phyloP scores from a whole-genome alignment of 2,888 invertebrate species.

The Conchocele bisecta region DNA sequence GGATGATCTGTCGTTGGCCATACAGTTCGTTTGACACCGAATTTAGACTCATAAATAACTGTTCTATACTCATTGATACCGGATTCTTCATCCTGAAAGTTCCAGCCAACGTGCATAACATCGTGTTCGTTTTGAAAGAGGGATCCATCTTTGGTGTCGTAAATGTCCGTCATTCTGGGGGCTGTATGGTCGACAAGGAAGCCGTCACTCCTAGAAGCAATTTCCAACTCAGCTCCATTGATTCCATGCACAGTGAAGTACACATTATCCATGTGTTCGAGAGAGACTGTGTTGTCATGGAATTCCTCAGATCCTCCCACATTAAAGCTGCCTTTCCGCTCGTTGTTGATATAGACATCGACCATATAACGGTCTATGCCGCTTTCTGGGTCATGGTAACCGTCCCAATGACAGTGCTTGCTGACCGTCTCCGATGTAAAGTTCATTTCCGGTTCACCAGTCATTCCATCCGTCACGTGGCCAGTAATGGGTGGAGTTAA shows the following conservation, averaged over 20 bases:
- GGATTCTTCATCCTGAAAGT: slow-evolving; percentile 63
- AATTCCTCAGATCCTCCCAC: slow-evolving; percentile 23
- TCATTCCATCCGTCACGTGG: slow-evolving; percentile 38
- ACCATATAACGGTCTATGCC: slow-evolving; percentile 46
- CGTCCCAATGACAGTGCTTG: slow-evolving; percentile 28
- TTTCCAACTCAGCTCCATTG: slow-evolving; percentile 55
- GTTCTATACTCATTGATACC: slow-evolving; percentile 62
- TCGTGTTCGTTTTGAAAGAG: slow-evolving; percentile 51
- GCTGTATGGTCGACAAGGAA: slow-evolving; percentile 61
- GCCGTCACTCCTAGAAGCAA: slow-evolving; percentile 42
- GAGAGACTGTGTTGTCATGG: slow-evolving; percentile 55
- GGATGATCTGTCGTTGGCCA: slow-evolving; percentile 44
- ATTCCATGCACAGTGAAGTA: slow-evolving; percentile 46
- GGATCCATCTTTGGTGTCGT: slow-evolving; percentile 29
- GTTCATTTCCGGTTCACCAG: neutral
- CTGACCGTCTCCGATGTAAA: slow-evolving; percentile 48
- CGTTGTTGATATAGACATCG: slow-evolving; percentile 50
- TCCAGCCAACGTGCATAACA: slow-evolving; percentile 53
- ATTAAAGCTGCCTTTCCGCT: slow-evolving; percentile 30
- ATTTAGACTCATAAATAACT: slow-evolving; percentile 50
- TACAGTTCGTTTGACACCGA: slow-evolving; percentile 55
- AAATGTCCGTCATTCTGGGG: slow-evolving; percentile 27
- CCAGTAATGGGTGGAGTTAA: slow-evolving; percentile 51
- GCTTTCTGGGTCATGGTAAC: slow-evolving; percentile 54
- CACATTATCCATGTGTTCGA: slow-evolving; percentile 46